Conservation (phyloP, 2,888 invertebrate species). For the Lomographa bimaculata region DNA sequence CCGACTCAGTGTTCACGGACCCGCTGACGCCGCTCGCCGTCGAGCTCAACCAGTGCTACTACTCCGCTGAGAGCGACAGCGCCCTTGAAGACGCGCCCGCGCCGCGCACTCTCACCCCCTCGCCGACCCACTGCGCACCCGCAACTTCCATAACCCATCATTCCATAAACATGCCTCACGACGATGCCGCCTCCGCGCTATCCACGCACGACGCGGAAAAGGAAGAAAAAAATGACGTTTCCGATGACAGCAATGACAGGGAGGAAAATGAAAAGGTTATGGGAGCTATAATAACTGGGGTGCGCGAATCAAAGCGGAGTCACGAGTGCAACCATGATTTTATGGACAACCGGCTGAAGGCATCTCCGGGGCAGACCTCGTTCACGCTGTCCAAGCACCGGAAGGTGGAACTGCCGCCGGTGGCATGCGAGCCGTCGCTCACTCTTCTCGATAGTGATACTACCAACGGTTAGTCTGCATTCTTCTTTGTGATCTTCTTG, state of each 20-base stretch:
- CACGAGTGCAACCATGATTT: slow-evolving; percentile 74
- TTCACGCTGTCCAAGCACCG: slow-evolving; percentile 85
- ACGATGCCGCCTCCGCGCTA: slow-evolving; percentile 61
- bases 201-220: slow-evolving; percentile 59
- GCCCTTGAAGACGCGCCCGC: slow-evolving; percentile 67
- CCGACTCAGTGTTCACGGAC: slow-evolving; percentile 91
- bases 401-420: slow-evolving; percentile 84
- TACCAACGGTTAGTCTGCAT: slow-evolving; percentile 54
- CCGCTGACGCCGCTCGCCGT: slow-evolving; percentile 86
- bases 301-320: slow-evolving; percentile 51
- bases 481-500: no score
- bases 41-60: slow-evolving; percentile 86
- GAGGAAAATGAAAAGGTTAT: slow-evolving; percentile 72
- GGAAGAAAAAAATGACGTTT: slow-evolving; percentile 69
- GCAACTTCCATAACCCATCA: slow-evolving; percentile 30
- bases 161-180: slow-evolving; percentile 66
- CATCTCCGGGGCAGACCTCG: slow-evolving; percentile 71
- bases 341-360: slow-evolving; percentile 71
- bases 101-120: slow-evolving; percentile 57
- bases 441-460: slow-evolving; percentile 59
- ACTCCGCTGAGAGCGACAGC: slow-evolving; percentile 84
- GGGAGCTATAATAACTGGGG: slow-evolving; percentile 66
- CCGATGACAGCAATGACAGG: slow-evolving; percentile 66
- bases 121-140: slow-evolving; percentile 40
- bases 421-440: slow-evolving; percentile 60